These are phyloP conservation scores for Diglossa cyanea DNA, from an alignment of 2,797 vertebrate species.

Conservation along the genomic window DNA sequence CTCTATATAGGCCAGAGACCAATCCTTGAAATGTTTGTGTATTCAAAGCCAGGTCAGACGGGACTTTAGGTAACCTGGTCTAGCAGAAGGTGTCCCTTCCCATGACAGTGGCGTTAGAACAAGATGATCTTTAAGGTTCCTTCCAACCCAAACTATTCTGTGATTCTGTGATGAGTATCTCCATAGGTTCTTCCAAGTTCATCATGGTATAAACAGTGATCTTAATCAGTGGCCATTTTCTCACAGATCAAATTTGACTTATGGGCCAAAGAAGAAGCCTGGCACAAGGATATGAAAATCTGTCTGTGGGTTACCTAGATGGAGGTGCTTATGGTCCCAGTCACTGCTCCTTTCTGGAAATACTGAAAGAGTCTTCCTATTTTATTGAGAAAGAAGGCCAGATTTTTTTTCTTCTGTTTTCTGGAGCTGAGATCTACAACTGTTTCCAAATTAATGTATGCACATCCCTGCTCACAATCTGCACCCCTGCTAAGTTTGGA, in stretches of 20 bases:
- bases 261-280: neutral
- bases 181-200: neutral
- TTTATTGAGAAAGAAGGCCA: neutral
- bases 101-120: neutral
- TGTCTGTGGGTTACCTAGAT: neutral
- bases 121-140: neutral
- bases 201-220: neutral
- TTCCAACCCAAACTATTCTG: neutral
- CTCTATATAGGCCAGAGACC: neutral
- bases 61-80: rapidly evolving
- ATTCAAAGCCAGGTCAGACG: neutral
- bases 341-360: neutral
- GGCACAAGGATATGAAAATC: neutral
- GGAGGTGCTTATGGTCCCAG: neutral
- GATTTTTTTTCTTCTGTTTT: neutral
- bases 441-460: neutral
- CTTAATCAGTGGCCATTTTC: neutral
- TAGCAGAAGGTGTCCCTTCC: neutral
- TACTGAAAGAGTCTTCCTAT: neutral
- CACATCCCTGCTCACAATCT: neutral
- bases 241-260: neutral
- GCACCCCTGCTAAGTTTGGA: neutral
- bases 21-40: neutral
- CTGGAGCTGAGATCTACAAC: neutral
- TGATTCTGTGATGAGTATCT: neutral